Evolutionary conservation across 2,888 invertebrate species (phyloP), one percentile per base, ranked within the genome.

Genomic region (Torymus aiolomorphi): DNA sequence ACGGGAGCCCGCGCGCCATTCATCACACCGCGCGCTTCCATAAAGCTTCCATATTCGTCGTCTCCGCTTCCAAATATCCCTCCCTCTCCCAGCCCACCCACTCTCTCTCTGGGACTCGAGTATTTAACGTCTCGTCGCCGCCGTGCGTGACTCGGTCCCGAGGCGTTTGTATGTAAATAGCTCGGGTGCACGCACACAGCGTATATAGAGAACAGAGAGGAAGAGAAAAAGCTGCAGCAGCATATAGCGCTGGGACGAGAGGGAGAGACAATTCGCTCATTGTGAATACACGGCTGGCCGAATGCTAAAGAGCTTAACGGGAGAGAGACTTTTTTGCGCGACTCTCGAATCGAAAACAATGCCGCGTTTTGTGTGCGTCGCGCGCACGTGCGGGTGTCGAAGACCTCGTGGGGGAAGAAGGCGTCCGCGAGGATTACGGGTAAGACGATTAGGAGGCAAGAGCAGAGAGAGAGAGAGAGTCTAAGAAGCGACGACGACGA

Each of bases 131-230:
- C 52, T 66, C 52, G 24, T 12, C 16, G 56, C 63, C 51, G 42
- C 1, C 20, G 13, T 49, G 51, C 20, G 42, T 13, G 57, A 16
- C 66, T 31, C 59, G 62, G 18, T 20, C 18, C 10, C 72, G 75
- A 72, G 65, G 70, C 80, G 80, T 77, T 80, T 78, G 77, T 75
- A 80, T 80, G 80, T 78, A 80, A 80, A 80, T 80, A 77, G 61
- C 57, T 20, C 31, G 73, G 51, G 71, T 20, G 75, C 75, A 62
- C 61, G 59, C 66, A 57, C 57, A 52, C 8, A 59, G 63, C 56
- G 31, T 24, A 69, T 42, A 20, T 0, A 16, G 56, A 54, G 42
- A 18, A 16, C 42, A 24, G 11, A 24, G 56, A 63, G 62, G 56
- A 3, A 59, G 52, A 67, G 57, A 62, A 42, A 70, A 63, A 42